These are phyloP conservation scores for Procambarus virginalis DNA, from an alignment of 1,140 invertebrate genomes.

Conservation along the genomic window DNA sequence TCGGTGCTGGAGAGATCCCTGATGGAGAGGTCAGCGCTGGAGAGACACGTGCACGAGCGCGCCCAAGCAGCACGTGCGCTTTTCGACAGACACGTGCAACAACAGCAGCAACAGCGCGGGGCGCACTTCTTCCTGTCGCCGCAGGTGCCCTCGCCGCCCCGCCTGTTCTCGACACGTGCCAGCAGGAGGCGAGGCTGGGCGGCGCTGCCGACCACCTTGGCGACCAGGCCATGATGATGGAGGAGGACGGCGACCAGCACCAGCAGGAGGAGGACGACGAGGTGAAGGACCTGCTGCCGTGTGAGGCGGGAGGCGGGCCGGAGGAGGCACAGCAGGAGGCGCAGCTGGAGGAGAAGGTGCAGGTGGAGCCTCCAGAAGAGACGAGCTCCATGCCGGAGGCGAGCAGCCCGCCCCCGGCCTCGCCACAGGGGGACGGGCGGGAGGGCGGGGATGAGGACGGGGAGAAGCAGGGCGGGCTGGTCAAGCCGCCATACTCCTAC, in stretches of 20 bases:
- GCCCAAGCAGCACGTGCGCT: constrained; percentile 57
- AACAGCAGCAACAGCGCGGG: constrained; percentile 41
- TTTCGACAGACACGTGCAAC: constrained; percentile 57
- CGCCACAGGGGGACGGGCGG: constrained; percentile 23
- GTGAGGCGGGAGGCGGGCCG: not conserved
- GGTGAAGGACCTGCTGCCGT: not conserved
- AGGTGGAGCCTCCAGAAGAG: constrained; percentile 30
- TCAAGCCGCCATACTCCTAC: constrained; percentile 98
- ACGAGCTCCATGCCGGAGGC: constrained; percentile 22
- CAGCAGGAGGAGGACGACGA: constrained; percentile 19
- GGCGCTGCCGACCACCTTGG: not conserved
- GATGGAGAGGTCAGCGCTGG: constrained; percentile 66
- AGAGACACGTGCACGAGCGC: constrained; percentile 67
- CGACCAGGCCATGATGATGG: constrained; percentile 9
- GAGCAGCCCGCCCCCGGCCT: constrained; percentile 20
- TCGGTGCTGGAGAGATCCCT: constrained; percentile 66
- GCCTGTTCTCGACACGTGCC: not conserved
- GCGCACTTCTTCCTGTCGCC: constrained; percentile 16
- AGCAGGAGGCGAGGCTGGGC: not conserved
- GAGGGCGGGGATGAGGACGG: constrained; percentile 70
- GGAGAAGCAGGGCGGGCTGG: constrained; percentile 76
- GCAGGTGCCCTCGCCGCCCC: constrained; percentile 20
- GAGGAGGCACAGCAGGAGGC: constrained; percentile 10
- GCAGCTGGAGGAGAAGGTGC: constrained; percentile 14
- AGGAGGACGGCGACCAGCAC: not conserved